Evolutionary conservation across 2,888 invertebrate species (phyloP), one percentile per base, ranked within the genome.

Genomic region (Hecatera dysodea): DNA sequence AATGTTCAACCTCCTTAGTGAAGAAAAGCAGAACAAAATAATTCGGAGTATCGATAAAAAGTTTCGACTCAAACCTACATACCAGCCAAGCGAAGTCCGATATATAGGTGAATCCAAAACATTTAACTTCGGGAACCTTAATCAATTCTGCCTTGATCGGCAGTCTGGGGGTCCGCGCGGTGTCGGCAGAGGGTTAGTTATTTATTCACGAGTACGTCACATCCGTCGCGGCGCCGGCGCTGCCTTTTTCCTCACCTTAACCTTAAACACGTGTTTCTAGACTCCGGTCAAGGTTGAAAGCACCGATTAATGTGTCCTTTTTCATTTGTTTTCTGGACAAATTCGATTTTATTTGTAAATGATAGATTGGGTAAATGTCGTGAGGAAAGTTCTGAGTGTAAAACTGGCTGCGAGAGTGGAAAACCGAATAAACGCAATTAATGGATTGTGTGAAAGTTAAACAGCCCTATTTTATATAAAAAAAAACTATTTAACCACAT

Each of bases 161-260:
- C 44, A 56, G 57, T 53, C 52, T 42, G 17, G 33, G 39, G n/a
- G 67, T 48, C 42, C 46, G 42, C 44, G 66, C 53, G 63, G 55
- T 44, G 46, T 42, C n/a, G 63, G 27, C 48, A 33, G 70, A 39
- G 48, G 44, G 52, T 57, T n/a, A 36, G 48, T 79, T 81, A 79
- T 65, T 79, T 79, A 79, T 79, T 79, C 64, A 79, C 36, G 36
- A 55, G 48, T 50, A 77, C 77, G 77, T 79, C 81, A 77, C 79
- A 71, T 67, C 64, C 50, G 61, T 61, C 60, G 46, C 59, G 15
- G 64, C 50, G 52, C 66, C n/a, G 27, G 55, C 61, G 66, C 52
- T 57, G 67, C 48, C 52, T 70, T 67, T 60, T 76, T 27, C 42
- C 64, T 76, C 33, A 64, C 64, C 77, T 70, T 81, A 50, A 69